A percentile compares a stretch with the other conserved stretches of the same genome.
Evolutionary conservation across 2,797 vertebrate species (phyloP).

Genomic region (Alfaro cultratus): DNA sequence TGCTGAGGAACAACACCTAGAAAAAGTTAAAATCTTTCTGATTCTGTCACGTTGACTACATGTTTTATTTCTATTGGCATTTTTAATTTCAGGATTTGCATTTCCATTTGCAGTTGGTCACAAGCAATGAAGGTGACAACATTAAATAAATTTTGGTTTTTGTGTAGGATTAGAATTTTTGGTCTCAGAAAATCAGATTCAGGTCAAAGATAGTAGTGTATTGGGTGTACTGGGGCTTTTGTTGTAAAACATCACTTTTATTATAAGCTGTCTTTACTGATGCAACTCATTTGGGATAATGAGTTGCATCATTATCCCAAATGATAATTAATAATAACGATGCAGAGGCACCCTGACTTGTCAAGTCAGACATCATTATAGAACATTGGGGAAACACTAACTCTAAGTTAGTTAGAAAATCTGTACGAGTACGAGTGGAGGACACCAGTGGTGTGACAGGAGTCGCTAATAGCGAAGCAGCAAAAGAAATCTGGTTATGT

Average conservation of each 20-base stretch:
- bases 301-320: too few relatives aligned
- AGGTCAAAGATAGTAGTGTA: not conserved
- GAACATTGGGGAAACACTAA: not conserved
- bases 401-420: not conserved
- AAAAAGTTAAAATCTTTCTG: not conserved
- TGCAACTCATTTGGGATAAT: not conserved
- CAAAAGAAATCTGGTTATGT: constrained; percentile 21
- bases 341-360: too few relatives aligned
- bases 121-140: not conserved
- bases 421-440: not conserved
- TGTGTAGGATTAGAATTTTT: not conserved
- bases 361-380: not conserved
- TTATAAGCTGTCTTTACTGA: not conserved
- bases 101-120: not conserved
- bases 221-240: not conserved
- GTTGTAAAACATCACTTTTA: not conserved
- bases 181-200: not conserved
- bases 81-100: too few relatives aligned
- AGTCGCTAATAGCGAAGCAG: constrained; percentile 46
- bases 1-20: not conserved
- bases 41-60: too few relatives aligned
- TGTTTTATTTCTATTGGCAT: too few relatives aligned
- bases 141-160: not conserved
- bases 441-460: constrained; percentile 17
- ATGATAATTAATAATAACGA: too few relatives aligned